Percentiles rank a stretch among this genome's conserved stretches.
These are phyloP conservation scores for Origma solitaria DNA, from an alignment of 2,113 vertebrate genomes.

Conservation along the genomic window DNA sequence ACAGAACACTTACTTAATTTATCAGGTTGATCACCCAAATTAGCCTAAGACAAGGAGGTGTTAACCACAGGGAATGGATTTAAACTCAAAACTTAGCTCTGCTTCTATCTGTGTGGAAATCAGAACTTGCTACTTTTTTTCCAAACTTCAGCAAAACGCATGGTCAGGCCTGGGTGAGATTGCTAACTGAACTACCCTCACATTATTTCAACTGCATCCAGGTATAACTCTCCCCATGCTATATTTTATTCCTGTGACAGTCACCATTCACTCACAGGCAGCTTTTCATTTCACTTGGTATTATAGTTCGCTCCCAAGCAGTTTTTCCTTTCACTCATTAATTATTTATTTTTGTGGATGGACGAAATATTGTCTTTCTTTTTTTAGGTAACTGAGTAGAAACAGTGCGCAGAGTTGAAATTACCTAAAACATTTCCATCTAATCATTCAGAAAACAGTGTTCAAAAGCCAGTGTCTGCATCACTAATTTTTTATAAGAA, in stretches of 20 bases:
- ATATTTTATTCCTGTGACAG: neutral
- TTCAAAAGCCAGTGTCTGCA: neutral
- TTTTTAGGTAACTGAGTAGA: neutral
- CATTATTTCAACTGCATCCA: neutral
- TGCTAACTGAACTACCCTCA: neutral
- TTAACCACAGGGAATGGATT: neutral
- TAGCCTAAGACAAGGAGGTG: neutral
- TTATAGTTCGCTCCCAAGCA: neutral
- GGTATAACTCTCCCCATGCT: neutral
- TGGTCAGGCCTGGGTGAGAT: neutral
- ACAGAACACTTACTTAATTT: neutral
- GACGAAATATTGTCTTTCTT: neutral
- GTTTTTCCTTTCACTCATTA: neutral
- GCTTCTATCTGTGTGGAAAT: neutral
- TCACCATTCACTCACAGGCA: neutral
- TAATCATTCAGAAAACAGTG: neutral
- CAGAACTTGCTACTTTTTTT: neutral
- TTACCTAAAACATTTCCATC: neutral
- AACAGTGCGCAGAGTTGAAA: rapidly evolving
- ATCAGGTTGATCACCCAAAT: neutral
- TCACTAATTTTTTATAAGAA: neutral
- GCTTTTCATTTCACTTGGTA: neutral
- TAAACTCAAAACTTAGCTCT: neutral
- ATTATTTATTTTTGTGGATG: neutral
- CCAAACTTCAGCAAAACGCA: neutral